These are phyloP conservation scores for Hemitrygon akajei DNA, from an alignment of 2,797 vertebrate genomes.

Conservation along the genomic window DNA sequence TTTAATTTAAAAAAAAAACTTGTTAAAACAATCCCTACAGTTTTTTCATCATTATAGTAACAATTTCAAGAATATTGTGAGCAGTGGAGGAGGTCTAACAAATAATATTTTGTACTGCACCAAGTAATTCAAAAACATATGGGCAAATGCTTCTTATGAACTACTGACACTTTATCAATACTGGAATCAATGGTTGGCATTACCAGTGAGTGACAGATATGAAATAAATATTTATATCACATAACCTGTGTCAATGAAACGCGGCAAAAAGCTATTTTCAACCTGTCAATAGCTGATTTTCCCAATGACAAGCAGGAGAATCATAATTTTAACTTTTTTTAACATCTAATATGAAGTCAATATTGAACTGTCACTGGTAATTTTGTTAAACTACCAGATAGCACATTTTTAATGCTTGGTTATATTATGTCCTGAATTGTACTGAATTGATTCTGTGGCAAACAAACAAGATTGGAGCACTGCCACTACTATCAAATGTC, in stretches of 20 bases:
- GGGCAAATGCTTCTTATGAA: constrained; percentile 67
- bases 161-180: constrained; percentile 72
- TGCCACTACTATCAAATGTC: constrained; percentile 28
- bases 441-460: constrained; percentile 50
- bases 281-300: constrained; percentile 96
- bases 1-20: background rate
- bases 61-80: constrained; percentile 45
- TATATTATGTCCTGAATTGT: constrained; percentile 42
- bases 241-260: constrained; percentile 92
- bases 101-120: constrained; percentile 62
- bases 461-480: constrained; percentile 47
- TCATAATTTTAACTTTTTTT: constrained; percentile 73
- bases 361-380: constrained; percentile 66
- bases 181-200: constrained; percentile 75
- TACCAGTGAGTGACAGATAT: constrained; percentile 81
- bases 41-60: constrained; percentile 1
- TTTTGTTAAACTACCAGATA: constrained; percentile 55
- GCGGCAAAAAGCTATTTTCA: constrained; percentile 77
- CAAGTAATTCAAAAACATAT: constrained; percentile 61
- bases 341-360: constrained; percentile 79
- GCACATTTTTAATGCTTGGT: constrained; percentile 57
- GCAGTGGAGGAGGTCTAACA: constrained; percentile 66
- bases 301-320: constrained; percentile 63
- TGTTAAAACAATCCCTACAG: background rate
- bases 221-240: constrained; percentile 95